Percentiles rank a stretch among this genome's conserved stretches.
These are phyloP conservation scores for Drosophila nr. fundita DNA, from an alignment of 2,888 invertebrate genomes.

Conservation along the genomic window DNA sequence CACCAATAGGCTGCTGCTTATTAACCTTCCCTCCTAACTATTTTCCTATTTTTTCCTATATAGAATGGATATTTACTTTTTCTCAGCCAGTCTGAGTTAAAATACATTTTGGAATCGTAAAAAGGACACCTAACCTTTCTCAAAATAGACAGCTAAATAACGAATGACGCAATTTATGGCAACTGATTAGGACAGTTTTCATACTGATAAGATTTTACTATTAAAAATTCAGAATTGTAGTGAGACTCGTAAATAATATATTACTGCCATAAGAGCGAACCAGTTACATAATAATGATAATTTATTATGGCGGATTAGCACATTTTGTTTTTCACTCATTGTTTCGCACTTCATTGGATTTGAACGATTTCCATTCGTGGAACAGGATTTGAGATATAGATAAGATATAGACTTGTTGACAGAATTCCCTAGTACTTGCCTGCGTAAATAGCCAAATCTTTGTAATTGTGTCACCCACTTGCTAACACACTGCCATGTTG, in stretches of 20 bases:
- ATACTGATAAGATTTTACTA: not conserved
- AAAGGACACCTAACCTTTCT: not conserved
- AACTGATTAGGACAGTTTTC: not conserved
- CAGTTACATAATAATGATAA: not conserved
- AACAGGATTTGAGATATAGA: conserved; percentile 18
- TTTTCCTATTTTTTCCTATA: too few species aligned
- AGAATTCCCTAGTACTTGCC: not conserved
- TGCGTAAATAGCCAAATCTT: conserved; percentile 26
- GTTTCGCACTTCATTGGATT: conserved; percentile 1
- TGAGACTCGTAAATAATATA: not conserved
- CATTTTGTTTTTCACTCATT: not conserved
- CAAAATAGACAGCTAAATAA: not conserved
- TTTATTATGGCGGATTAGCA: not conserved
- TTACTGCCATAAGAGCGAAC: not conserved
- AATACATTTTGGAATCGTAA: not conserved
- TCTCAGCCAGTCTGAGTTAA: not conserved
- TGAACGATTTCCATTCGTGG: not conserved
- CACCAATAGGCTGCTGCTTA: too few species aligned
- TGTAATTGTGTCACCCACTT: conserved; percentile 2
- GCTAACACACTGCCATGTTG: conserved; percentile 20
- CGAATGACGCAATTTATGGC: not conserved
- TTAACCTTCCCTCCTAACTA: too few species aligned
- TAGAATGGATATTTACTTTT: not conserved
- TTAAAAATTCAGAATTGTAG: not conserved
- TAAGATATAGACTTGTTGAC: conserved; percentile 25